Conservation (phyloP, 1,140 invertebrate genomes). For the Periplaneta americana region DNA sequence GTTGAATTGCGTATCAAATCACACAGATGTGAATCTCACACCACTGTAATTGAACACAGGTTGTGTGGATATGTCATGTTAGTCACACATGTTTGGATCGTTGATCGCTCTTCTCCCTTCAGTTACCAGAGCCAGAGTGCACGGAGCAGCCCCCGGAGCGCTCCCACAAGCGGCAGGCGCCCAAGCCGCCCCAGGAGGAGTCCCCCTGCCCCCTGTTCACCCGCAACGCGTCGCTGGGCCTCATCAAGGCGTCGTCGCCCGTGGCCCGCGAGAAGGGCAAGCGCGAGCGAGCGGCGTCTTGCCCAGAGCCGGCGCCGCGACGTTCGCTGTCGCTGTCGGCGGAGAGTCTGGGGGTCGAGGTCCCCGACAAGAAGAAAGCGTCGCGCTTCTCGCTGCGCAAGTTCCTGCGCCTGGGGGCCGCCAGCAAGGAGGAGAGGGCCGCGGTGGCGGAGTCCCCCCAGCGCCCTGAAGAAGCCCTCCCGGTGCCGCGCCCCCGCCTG, state of each 20-base stretch:
- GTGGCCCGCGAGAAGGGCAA: conserved; percentile 70
- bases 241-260: conserved; percentile 54
- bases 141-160: conserved; percentile 1
- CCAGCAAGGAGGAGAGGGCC: conserved; percentile 57
- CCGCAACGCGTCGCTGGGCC: background rate
- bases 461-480: conserved; percentile 34
- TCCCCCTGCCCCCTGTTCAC: background rate
- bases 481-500: conserved; percentile 59
- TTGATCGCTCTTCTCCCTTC: too few relatives aligned
- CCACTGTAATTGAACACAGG: too few relatives aligned
- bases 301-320: conserved; percentile 47
- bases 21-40: too few relatives aligned
- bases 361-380: conserved; percentile 46
- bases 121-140: background rate
- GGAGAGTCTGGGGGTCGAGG: conserved; percentile 51
- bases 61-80: too few relatives aligned
- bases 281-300: conserved; percentile 57
- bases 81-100: too few relatives aligned
- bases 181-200: conserved; percentile 44
- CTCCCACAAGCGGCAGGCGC: conserved; percentile 36
- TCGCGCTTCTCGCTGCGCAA: conserved; percentile 74
- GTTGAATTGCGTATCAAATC: too few relatives aligned
- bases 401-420: conserved; percentile 67
- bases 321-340: conserved; percentile 64
- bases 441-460: conserved; percentile 17